Percentiles rank a stretch among this genome's conserved stretches.
These are phyloP conservation scores for Stichopus chloronotus DNA, from an alignment of 35 echinoderm and acorn worm species.

Conservation along the genomic window DNA sequence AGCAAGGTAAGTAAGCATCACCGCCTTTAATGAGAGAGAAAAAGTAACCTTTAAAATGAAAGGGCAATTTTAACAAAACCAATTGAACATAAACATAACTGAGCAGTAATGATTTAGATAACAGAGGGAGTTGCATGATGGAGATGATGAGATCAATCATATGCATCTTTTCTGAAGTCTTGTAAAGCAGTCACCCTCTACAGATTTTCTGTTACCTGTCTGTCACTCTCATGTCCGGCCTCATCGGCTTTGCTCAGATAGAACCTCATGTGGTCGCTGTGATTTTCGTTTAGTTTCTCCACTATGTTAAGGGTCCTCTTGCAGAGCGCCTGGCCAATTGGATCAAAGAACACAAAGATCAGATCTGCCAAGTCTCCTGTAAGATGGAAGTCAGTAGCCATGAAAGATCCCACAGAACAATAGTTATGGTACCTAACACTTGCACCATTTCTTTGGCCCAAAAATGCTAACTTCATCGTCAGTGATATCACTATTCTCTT, in stretches of 20 bases:
- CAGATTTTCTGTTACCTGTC: constrained; percentile 64
- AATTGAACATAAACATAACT: not conserved
- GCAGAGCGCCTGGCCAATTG: constrained; percentile 98
- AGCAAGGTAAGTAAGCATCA: too few species aligned
- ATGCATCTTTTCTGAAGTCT: not conserved
- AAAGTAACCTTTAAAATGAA: too few species aligned
- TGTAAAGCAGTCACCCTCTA: too few species aligned
- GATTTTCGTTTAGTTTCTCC: constrained; percentile 93
- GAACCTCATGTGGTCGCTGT: constrained; percentile 95
- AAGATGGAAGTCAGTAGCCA: not conserved
- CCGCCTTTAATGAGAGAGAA: too few species aligned
- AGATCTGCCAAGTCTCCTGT: constrained; percentile 90
- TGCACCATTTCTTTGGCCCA: not conserved
- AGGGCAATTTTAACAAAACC: not conserved
- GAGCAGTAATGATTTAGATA: not conserved
- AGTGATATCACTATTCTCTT: too few species aligned
- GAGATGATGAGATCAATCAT: not conserved
- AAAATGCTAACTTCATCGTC: too few species aligned
- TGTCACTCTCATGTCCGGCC: constrained; percentile 95
- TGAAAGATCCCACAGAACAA: constrained; percentile 13
- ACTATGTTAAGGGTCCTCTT: constrained; percentile 95
- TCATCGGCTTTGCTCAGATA: constrained; percentile 98
- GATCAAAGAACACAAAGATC: constrained; percentile 99
- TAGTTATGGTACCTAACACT: not conserved
- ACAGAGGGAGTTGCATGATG: not conserved